These are phyloP conservation scores for Dendropsophus ebraccatus DNA, from an alignment of 2,113 vertebrate species.

Conservation along the genomic window DNA sequence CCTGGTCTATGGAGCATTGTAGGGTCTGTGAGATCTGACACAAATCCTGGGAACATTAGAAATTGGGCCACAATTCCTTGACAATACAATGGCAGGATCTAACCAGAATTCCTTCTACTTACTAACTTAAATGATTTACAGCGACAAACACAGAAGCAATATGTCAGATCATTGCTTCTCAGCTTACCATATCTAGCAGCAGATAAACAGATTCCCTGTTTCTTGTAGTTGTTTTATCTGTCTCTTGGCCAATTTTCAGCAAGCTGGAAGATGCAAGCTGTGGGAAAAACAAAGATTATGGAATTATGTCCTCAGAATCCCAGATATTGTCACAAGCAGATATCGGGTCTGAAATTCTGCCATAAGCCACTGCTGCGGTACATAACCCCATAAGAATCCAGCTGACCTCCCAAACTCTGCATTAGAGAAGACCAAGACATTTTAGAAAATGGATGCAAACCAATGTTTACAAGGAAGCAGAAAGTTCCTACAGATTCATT, in stretches of 20 bases:
- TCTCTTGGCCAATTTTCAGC: constrained; percentile 98
- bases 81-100: background rate
- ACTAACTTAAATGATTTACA: background rate
- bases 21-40: too few relatives aligned
- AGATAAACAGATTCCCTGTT: constrained; percentile 98
- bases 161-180: background rate
- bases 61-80: too few relatives aligned
- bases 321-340: background rate
- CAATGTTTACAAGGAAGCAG: background rate
- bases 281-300: background rate
- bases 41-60: too few relatives aligned
- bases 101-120: background rate
- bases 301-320: background rate
- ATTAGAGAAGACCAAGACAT: background rate
- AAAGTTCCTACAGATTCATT: background rate
- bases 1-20: too few relatives aligned
- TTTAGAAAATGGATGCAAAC: background rate
- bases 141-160: too few relatives aligned
- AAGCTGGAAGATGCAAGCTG: constrained; percentile 97
- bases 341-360: background rate
- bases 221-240: constrained; percentile 95
- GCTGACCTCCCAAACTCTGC: background rate
- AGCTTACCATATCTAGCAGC: constrained; percentile 95
- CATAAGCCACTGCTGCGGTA: background rate
- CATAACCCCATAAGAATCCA: background rate